Conservation (phyloP, 1,140 invertebrate genomes). For the Pogonus chalceus region DNA sequence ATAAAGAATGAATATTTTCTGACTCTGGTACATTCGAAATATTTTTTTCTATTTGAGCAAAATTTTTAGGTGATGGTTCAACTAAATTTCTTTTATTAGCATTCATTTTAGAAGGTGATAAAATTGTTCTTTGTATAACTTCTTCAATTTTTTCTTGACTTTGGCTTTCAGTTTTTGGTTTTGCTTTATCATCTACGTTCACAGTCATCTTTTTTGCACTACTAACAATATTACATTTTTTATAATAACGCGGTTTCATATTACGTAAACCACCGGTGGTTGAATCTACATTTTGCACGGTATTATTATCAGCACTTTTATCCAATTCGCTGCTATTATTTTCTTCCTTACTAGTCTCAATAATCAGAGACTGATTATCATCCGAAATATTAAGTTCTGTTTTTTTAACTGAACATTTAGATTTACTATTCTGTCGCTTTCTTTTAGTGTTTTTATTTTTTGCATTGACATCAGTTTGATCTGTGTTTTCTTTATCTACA, state of each 20-base stretch:
- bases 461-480: background rate
- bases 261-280: background rate
- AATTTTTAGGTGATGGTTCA: constrained; percentile 3
- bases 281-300: background rate
- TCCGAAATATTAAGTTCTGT: no score
- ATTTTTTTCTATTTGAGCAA: background rate
- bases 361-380: no score
- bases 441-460: background rate
- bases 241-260: constrained; percentile 13
- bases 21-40: background rate
- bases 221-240: constrained; percentile 18
- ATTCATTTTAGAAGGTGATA: constrained; percentile 23
- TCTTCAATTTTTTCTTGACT: constrained; percentile 10
- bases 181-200: constrained; percentile 13
- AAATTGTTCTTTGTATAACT: constrained; percentile 14
- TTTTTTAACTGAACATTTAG: background rate
- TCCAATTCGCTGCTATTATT: no score
- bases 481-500: background rate
- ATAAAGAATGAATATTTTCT: background rate
- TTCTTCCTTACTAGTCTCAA: no score
- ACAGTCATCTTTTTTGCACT: constrained; percentile 12
- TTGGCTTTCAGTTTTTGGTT: constrained; percentile 14
- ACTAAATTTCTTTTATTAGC: constrained; percentile 20
- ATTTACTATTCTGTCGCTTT: background rate
- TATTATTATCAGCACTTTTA: background rate